A percentile compares a stretch with the other conserved stretches of the same genome.
Conservation (phyloP, 2,113 vertebrate species). For the Zosterops pallidus region DNA sequence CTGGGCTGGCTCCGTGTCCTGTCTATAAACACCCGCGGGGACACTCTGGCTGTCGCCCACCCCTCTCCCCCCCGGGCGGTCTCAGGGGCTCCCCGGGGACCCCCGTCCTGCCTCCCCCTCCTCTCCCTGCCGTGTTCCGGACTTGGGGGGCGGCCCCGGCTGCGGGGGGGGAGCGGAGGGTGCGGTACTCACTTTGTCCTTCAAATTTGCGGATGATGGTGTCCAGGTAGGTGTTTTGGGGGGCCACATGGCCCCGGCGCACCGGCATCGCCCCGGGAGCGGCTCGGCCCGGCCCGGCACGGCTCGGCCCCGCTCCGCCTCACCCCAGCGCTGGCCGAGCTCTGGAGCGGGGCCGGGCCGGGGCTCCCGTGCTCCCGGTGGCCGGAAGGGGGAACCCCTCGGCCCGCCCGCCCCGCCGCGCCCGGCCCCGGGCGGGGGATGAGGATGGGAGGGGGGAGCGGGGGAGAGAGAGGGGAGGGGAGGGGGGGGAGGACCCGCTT, state of each 20-base stretch:
- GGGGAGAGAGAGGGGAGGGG: neutral
- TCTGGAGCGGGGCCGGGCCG: neutral
- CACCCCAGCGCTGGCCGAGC: neutral
- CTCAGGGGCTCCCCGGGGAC: neutral
- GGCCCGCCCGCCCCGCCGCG: neutral
- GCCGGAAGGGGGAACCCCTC: conserved; percentile 10
- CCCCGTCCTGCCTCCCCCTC: neutral
- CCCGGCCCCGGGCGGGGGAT: conserved; percentile 11
- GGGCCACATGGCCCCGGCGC: conserved; percentile 23
- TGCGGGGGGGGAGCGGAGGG: neutral
- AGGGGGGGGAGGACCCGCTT: neutral
- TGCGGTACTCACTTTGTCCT: conserved; percentile 15
- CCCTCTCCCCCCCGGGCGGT: neutral
- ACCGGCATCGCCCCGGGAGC: conserved; percentile 17
- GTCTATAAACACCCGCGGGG: neutral
- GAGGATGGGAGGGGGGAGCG: neutral
- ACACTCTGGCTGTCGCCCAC: neutral
- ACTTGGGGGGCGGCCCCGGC: neutral
- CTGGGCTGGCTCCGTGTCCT: neutral
- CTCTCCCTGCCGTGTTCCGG: neutral
- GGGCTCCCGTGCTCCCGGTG: conserved; percentile 6
- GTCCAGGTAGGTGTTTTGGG: conserved; percentile 25
- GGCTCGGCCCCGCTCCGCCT: conserved; percentile 2
- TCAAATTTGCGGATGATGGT: conserved; percentile 35
- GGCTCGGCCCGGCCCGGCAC: neutral